These are phyloP conservation scores for Lasioglossum vierecki DNA, from an alignment of 2,888 invertebrate genomes.

Conservation along the genomic window DNA sequence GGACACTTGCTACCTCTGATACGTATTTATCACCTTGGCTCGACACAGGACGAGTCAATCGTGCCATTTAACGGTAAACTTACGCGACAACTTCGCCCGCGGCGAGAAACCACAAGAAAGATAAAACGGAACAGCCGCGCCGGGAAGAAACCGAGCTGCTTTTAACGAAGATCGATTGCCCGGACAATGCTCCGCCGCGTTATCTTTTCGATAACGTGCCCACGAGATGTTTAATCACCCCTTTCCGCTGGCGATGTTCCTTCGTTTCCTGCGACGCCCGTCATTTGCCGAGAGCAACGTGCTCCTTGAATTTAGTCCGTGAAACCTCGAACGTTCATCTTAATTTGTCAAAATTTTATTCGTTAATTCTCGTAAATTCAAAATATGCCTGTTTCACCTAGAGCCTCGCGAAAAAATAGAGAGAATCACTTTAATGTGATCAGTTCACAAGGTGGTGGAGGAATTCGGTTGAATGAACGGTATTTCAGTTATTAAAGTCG, in stretches of 20 bases:
- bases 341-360: background rate
- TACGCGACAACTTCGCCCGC: constrained; percentile 30
- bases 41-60: constrained; percentile 62
- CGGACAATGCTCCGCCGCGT: background rate
- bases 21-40: constrained; percentile 65
- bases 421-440: no score
- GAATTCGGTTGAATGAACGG: no score
- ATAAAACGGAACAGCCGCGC: constrained; percentile 11
- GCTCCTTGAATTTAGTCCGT: background rate
- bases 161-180: constrained; percentile 38
- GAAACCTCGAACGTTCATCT: background rate
- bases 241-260: background rate
- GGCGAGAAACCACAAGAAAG: background rate
- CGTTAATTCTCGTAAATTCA: background rate
- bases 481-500: no score
- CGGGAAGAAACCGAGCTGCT: constrained; percentile 5
- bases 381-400: background rate
- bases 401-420: no score
- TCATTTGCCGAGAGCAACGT: background rate
- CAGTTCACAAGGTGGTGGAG: no score
- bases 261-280: background rate
- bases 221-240: background rate
- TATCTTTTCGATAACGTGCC: constrained; percentile 30
- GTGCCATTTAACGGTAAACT: constrained; percentile 38
- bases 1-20: constrained; percentile 63